Evolutionary conservation across 2,797 vertebrate species (phyloP).

Genomic region (Nothura maculosa): DNA sequence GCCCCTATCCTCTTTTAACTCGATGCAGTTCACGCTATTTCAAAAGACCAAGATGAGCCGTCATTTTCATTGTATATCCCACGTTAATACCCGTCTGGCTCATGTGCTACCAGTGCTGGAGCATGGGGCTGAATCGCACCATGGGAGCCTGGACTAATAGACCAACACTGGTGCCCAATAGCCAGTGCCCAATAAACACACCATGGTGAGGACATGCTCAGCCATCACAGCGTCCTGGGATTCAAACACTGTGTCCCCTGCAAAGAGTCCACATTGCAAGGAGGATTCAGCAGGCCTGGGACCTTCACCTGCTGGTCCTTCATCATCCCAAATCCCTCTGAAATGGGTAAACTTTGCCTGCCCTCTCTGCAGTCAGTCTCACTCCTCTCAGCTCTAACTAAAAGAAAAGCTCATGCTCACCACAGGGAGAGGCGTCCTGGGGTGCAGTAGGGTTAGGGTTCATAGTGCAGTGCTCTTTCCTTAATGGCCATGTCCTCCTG

Average conservation of each 20-base stretch:
- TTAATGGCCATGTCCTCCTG: not conserved
- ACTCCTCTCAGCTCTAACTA: not conserved
- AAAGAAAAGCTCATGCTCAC: rapidly evolving
- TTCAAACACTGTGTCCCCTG: not conserved
- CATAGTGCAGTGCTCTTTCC: not conserved
- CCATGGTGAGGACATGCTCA: rapidly evolving
- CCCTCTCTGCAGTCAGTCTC: not conserved
- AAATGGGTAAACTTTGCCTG: not conserved
- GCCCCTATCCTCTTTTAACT: not conserved
- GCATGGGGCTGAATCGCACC: not conserved
- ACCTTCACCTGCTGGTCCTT: not conserved
- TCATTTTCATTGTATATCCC: not conserved
- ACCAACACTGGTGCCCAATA: not conserved
- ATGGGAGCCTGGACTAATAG: not conserved
- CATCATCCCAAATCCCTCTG: not conserved
- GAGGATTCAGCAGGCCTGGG: not conserved
- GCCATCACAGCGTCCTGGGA: not conserved
- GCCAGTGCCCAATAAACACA: not conserved
- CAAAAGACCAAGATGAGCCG: not conserved
- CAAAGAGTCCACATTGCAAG: not conserved
- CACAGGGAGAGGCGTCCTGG: not conserved
- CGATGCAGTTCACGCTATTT: not conserved
- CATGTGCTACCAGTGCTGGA: not conserved
- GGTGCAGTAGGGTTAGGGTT: rapidly evolving
- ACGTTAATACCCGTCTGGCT: not conserved